Conservation (phyloP, 2,888 invertebrate species). For the Drosophila testacea region DNA sequence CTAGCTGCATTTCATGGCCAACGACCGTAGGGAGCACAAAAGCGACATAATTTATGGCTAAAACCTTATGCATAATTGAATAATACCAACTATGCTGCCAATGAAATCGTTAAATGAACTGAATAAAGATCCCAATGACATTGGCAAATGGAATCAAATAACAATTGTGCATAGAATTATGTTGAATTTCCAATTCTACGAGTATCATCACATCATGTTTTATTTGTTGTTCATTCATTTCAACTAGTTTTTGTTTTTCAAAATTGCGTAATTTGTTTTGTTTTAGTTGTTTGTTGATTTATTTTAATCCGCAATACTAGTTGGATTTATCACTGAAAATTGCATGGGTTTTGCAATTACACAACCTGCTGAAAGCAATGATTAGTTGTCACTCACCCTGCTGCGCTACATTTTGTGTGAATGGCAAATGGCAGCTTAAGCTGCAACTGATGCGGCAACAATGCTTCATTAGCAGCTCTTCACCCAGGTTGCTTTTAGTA, state of each 20-base stretch:
- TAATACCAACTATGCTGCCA: constrained; percentile 29
- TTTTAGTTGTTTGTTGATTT: background rate
- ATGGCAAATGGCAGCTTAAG: constrained; percentile 4
- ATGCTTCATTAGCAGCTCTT: background rate
- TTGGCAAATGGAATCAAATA: constrained; percentile 16
- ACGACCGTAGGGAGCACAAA: constrained; percentile 16
- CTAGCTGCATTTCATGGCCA: constrained; percentile 15
- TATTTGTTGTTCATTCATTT: background rate
- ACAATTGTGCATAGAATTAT: background rate
- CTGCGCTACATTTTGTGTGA: background rate
- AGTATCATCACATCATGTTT: background rate
- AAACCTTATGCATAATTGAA: constrained; percentile 45
- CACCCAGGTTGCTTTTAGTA: background rate
- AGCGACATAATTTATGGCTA: constrained; percentile 31
- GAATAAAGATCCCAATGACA: constrained; percentile 7
- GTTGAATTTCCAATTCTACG: background rate
- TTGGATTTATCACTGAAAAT: background rate
- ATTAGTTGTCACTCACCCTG: background rate
- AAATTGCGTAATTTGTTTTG: background rate
- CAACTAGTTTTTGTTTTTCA: background rate
- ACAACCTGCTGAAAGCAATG: background rate
- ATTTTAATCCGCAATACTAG: background rate
- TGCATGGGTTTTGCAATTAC: background rate
- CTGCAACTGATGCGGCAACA: background rate
- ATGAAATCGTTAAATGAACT: constrained; percentile 28